phyloP scores from a whole-genome alignment of 1,140 invertebrate species.

The Andricus grossulariae region DNA sequence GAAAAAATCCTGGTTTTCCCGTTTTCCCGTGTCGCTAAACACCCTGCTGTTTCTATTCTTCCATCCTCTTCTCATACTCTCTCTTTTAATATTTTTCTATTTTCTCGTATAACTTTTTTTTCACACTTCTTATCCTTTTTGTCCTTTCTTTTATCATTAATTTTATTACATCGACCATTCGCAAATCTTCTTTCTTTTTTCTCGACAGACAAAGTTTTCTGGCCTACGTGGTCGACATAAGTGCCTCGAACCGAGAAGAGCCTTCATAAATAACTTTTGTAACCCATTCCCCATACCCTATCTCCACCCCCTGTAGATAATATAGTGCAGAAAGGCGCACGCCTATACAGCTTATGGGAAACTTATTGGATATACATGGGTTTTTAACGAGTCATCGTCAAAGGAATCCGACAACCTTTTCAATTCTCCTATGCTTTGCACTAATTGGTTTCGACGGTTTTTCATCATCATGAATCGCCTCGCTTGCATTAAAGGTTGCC shows the following conservation, averaged over 20 bases:
- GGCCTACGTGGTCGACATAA: slow-evolving; percentile 43
- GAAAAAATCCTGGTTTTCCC: too few relatives aligned
- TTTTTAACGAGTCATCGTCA: slow-evolving; percentile 31
- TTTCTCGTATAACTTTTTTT: not conserved
- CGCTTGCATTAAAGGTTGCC: not conserved
- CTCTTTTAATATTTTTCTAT: too few relatives aligned
- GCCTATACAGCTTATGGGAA: slow-evolving; percentile 27
- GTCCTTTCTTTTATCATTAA: slow-evolving; percentile 46
- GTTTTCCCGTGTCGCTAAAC: too few relatives aligned
- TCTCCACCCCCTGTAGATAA: slow-evolving; percentile 36
- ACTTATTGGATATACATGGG: slow-evolving; percentile 27
- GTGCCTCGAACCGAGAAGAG: slow-evolving; percentile 45
- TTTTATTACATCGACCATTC: slow-evolving; percentile 19
- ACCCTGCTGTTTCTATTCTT: too few relatives aligned
- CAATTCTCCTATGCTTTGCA: slow-evolving; percentile 19
- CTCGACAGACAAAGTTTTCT: slow-evolving; percentile 26
- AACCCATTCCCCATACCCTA: slow-evolving; percentile 41
- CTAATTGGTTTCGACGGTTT: slow-evolving; percentile 26
- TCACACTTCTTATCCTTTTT: slow-evolving; percentile 28
- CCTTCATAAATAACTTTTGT: slow-evolving; percentile 52
- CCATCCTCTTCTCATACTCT: too few relatives aligned
- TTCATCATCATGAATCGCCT: slow-evolving; percentile 18
- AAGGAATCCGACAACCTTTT: slow-evolving; percentile 30
- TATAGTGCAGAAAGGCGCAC: slow-evolving; percentile 24
- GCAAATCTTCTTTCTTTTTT: not conserved